Base-by-base conservation (phyloP, 2,113 vertebrate species). In the Macquaria australasica region DNA sequence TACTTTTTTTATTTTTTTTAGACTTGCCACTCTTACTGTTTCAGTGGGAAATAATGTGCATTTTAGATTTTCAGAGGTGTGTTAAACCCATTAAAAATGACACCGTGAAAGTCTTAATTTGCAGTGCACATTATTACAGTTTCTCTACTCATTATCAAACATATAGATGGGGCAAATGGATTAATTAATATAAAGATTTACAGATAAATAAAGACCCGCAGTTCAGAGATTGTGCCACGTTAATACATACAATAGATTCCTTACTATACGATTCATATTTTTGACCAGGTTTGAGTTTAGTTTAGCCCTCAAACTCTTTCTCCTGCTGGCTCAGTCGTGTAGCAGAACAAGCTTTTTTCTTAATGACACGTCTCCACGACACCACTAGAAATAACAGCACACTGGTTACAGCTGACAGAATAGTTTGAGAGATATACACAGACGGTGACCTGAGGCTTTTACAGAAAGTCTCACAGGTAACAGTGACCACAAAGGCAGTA, bases 11-110 rank as follows among this genome's bases (percentile, higher is more conserved):
- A n/a, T 51, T 51, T 51, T 73, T 76, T 66, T 31, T 31, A 58
- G 43, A 77, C 14, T 15, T 18, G 58, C 45, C n/a, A 16, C 41
- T 50, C 14, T 74, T 60, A 8, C 18, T 5, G 12, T 76, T 53
- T 87, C 20, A 67, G 63, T 53, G 43, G 45, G 25, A 4, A 58
- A 63, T 73, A 70, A 56, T 62, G 41, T 78, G 34, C 34, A 34
- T 34, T 34, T 34, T 34, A 15, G n/a, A n/a, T n/a, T n/a, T n/a
- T 56, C 1, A 58, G 7, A 39, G 18, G 3, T 55, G 3, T 45
- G 37, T 37, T 37, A 11, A 51, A 2, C 15, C 28, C 14, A 51
- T 51, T 71, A 14, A 62, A 71, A 25, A 28, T 2, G 4, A 48
- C 45, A 53, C 45, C 20, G 43, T 37, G 6, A 63, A 12, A 60